phyloP scores from a whole-genome alignment of 2,113 vertebrate genomes.

The Chionodraco myersi region DNA sequence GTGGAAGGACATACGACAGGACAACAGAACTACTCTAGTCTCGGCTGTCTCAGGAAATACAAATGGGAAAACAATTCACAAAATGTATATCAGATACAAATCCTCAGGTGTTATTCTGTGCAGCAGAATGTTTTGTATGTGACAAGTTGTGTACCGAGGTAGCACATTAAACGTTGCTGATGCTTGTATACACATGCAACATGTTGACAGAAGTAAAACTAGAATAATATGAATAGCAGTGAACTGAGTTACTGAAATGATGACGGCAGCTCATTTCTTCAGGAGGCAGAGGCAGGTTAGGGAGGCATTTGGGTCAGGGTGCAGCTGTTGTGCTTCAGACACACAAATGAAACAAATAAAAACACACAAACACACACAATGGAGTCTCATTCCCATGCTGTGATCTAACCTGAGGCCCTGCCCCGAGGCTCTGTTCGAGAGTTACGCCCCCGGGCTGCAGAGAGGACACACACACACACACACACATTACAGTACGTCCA shows the following conservation, averaged over 20 bases:
- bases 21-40: too few relatives aligned
- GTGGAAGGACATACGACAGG: too few relatives aligned
- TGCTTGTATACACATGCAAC: not conserved
- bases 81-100: too few relatives aligned
- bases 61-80: too few relatives aligned
- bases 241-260: not conserved
- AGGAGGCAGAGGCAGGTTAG: not conserved
- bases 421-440: conserved; percentile 66
- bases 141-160: not conserved
- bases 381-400: conserved; percentile 61
- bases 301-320: conserved; percentile 1
- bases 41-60: too few relatives aligned
- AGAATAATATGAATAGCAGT: not conserved
- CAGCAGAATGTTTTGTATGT: not conserved
- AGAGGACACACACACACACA: conserved; percentile 69
- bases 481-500: not conserved
- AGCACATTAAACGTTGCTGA: not conserved
- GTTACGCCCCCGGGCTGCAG: conserved; percentile 75
- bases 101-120: not conserved
- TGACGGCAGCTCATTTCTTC: too few relatives aligned
- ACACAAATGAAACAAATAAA: conserved; percentile 23
- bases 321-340: conserved; percentile 25
- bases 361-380: conserved; percentile 14
- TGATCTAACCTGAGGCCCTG: conserved; percentile 80
- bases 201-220: not conserved